Evolutionary conservation across 1,140 invertebrate genomes (phyloP), one percentile per base, ranked within the genome.

Genomic region (Caenorhabditis inopinata): DNA sequence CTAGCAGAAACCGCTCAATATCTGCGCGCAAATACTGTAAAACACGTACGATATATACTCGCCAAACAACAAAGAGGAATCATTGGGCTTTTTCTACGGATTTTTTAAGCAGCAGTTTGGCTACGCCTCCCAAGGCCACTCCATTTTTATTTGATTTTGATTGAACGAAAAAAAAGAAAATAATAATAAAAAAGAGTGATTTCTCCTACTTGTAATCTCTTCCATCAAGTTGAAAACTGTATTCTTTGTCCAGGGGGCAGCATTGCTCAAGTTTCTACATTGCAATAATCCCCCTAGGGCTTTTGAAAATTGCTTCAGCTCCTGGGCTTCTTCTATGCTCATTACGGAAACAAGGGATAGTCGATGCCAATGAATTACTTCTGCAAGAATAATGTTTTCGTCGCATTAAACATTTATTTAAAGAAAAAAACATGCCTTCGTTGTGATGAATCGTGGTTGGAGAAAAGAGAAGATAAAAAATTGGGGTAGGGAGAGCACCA

Each of bases 211-310:
- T 42, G 58, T 68, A 42, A 68, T 42, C 12, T 68, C 58, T 21
- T 68, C 58, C 58, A 68, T 68, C 11, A 68, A 29, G 12, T 68
- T 68, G 58, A 68, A 68, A 68, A 68, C 12, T 4, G 58, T 68
- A 27, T 68, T 68, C 32, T 68, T 68, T 11, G 32, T 18, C 58
- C 58, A 68, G 3, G 58, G 58, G 21, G 11, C 6, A 5, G 9
- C 4, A 9, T 21, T 35, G 29, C 23, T 18, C 32, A 68, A 11
- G 12, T 42, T 38, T 38, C 25, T 68, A 38, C 58, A 68, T 11
- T 21, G 58, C 18, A 68, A 38, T 21, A 68, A 32, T 38, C 12
- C 58, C 9, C 16, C 35, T 12, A 68, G 18, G 11, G 58, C 58
- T 68, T 32, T 38, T 11, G 58, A 11, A 2, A 68, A 21, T 21